phyloP scores from a whole-genome alignment of 2,797 vertebrate species.

The Lithobates pipiens region DNA sequence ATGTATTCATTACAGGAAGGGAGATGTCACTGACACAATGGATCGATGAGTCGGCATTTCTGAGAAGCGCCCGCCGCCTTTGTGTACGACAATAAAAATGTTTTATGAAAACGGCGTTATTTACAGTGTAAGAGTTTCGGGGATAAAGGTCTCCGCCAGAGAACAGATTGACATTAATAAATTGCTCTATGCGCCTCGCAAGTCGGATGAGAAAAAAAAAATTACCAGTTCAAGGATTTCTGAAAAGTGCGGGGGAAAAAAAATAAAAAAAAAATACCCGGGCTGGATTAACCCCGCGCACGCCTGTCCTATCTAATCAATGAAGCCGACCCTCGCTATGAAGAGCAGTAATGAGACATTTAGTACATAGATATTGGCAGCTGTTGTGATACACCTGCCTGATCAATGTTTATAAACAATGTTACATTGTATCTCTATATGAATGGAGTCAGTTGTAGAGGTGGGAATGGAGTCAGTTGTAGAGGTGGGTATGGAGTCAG shows the following conservation, averaged over 20 bases:
- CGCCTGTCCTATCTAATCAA: not conserved
- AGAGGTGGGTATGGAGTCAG: too few relatives aligned
- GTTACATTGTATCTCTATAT: too few relatives aligned
- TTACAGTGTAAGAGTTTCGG: slow-evolving; percentile 30
- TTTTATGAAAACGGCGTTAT: slow-evolving; percentile 52
- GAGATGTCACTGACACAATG: slow-evolving; percentile 65
- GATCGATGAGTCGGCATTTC: slow-evolving; percentile 66
- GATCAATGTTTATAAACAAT: too few relatives aligned
- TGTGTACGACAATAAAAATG: slow-evolving; percentile 36
- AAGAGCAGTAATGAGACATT: not conserved
- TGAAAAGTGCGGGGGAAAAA: not conserved
- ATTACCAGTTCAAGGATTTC: slow-evolving; percentile 26
- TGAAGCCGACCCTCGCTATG: not conserved
- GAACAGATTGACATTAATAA: slow-evolving; percentile 33
- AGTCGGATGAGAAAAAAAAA: slow-evolving; percentile 4
- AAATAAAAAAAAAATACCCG: not conserved
- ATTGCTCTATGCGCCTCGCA: not conserved
- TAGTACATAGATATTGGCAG: not conserved
- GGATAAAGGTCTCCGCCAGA: slow-evolving; percentile 32
- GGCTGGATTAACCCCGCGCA: not conserved
- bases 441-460: too few relatives aligned
- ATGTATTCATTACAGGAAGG: slow-evolving; percentile 71
- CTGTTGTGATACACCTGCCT: too few relatives aligned
- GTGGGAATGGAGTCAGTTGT: too few relatives aligned
- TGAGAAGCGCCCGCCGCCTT: slow-evolving; percentile 8